These are phyloP conservation scores for Syrphus vitripennis DNA, from an alignment of 2,888 invertebrate species.

Conservation along the genomic window DNA sequence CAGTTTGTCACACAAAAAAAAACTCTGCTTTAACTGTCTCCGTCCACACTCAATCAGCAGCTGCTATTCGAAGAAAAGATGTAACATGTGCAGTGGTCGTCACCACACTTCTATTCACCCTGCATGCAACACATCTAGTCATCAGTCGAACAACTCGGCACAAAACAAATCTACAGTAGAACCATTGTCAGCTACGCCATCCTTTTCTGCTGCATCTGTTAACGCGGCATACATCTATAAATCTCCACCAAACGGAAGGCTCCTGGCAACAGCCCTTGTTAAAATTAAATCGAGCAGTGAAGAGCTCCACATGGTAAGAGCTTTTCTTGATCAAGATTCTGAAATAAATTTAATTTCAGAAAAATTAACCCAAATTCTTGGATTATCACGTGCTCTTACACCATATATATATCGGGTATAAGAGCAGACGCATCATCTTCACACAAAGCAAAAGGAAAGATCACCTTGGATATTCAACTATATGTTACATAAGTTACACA, in stretches of 20 bases:
- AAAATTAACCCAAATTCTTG: neutral
- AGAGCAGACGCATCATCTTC: slow-evolving; percentile 17
- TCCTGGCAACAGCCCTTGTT: slow-evolving; percentile 12
- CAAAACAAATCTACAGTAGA: neutral
- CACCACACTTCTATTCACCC: slow-evolving; percentile 25
- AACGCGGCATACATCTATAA: neutral
- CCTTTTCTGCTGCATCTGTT: neutral
- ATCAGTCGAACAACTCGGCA: neutral
- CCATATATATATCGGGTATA: neutral
- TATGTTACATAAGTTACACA: neutral
- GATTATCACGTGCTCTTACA: slow-evolving; percentile 1
- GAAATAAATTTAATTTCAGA: slow-evolving; percentile 20
- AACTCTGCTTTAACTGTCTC: slow-evolving; percentile 23
- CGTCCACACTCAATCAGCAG: neutral
- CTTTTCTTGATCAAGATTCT: slow-evolving; percentile 21
- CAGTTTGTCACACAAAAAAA: slow-evolving; percentile 31
- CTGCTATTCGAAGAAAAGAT: slow-evolving; percentile 14
- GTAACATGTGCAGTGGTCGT: slow-evolving; percentile 23
- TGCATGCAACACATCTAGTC: neutral
- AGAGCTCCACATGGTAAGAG: neutral
- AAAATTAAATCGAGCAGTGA: slow-evolving; percentile 12
- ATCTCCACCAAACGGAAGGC: neutral
- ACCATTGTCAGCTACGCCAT: neutral
- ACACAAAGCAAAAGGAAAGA: slow-evolving; percentile 10
- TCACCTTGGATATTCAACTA: neutral